Base-by-base conservation (phyloP, 1,140 invertebrate genomes). In the Pseudomyrmex gracilis region DNA sequence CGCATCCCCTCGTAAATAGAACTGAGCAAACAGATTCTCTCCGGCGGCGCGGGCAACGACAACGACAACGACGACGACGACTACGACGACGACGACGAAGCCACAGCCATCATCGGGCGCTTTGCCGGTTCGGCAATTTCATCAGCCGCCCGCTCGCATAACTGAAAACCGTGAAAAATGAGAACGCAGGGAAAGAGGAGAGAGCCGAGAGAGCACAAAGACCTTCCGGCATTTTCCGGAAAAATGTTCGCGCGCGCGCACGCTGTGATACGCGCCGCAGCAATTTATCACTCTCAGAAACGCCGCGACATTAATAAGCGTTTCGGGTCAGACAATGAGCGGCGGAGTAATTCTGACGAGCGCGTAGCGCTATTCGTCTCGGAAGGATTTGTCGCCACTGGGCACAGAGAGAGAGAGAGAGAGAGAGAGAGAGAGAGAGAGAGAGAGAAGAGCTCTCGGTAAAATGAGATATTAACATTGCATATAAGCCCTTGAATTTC, bases 1-100 rank as follows among this genome's bases (percentile, higher is more conserved):
- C 86, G 60, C 67, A 73, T 71, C 43, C 61, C 7, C 76, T 84
- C 74, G 83, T 88, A 85, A 90, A 90, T 87, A 88, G 86, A 89
- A 84, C 57, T 67, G 24, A 70, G 89, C 83, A 85, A 89, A 90
- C 84, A 86, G 83, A 89, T 90, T 89, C 64, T 15, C 61, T 17
- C 24, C 47, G 45, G 4, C 34, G 34, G 34, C 34, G 34, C 34
- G 34, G 34, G 0, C 0, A 5, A 7, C 34, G 34, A 34, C 5
- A 5, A 34, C 78, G 71, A 15, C 73, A n/a, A n/a, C n/a, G n/a
- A n/a, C n/a, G n/a, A n/a, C n/a, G n/a, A n/a, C n/a, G n/a, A n/a
- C n/a, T n/a, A n/a, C n/a, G n/a, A n/a, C n/a, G n/a, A 7, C 34
- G 34, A 34, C 5, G 34, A 34, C 78, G 71, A 15, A 68, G 34